A percentile compares a stretch with the other conserved stretches of the same genome.
Conservation (phyloP, 2,797 vertebrate genomes). For the Hybognathus amarus region DNA sequence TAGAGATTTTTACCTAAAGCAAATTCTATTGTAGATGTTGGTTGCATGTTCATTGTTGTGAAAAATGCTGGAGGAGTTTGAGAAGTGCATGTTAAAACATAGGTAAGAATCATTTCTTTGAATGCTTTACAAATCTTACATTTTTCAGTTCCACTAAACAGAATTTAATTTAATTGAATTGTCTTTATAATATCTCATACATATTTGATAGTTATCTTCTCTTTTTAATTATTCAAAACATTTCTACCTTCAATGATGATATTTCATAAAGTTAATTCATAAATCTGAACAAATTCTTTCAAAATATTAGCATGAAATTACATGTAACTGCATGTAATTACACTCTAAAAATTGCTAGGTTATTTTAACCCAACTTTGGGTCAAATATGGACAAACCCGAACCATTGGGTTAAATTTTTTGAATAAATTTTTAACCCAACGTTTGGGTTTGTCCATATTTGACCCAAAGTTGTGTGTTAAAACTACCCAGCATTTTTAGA, state of each 20-base stretch:
- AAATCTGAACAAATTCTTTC: not conserved
- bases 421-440: no score
- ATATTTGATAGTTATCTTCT: not conserved
- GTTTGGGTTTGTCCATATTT: no score
- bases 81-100: not conserved
- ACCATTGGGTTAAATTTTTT: no score
- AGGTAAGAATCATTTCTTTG: not conserved
- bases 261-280: not conserved
- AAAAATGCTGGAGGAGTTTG: constrained; percentile 5
- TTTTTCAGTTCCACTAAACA: not conserved
- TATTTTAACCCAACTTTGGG: no score
- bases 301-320: not conserved
- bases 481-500: no score
- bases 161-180: not conserved
- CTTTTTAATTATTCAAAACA: not conserved
- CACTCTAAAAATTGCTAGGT: no score
- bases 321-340: not conserved
- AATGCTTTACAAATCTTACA: not conserved
- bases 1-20: constrained; percentile 62
- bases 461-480: no score
- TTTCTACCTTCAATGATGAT: not conserved
- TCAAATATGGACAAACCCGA: no score
- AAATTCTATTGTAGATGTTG: constrained; percentile 44
- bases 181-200: not conserved
- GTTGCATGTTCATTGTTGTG: constrained; percentile 47